Evolutionary conservation across 2,113 vertebrate species (phyloP), one percentile per base, ranked within the genome.

Genomic region (Toxostoma redivivum): DNA sequence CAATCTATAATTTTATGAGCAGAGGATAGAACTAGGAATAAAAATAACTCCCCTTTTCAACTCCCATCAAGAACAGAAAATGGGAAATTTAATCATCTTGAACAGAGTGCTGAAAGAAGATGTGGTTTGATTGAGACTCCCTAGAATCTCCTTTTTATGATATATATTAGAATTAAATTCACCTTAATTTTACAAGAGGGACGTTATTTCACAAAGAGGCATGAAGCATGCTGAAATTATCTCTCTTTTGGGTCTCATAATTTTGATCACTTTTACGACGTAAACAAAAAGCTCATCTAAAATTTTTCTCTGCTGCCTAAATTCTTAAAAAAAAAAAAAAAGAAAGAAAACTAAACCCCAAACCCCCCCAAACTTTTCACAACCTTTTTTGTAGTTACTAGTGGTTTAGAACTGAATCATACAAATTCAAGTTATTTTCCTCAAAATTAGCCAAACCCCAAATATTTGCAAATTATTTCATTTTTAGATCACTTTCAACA

Each of bases 31-130:
- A 84, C 48, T 4, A 81, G 65, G 47, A 93, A 88, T 73, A 96
- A 95, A 94, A 95, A 80, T 88, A 94, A 88, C 80, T 94, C 60
- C 44, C 22, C 44, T 94, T 90, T 92, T 84, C 81, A 94, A 81
- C 47, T 92, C 69, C 89, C 50, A 88, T 95, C 77, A 90, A 83
- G 80, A 84, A 77, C 15, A 94, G 83, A 88, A 94, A 94, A 92
- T 94, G 65, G 60, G 69, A 95, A 96, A 94, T 95, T 94, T 94
- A 95, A 94, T 95, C 60, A 84, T 92, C 92, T 94, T 92, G 86
- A 96, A 94, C 72, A 93, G 30, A 86, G 64, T 84, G 64, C 44
- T 94, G 81, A 92, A 95, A 74, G 60, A 94, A 86, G 77, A 86
- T 61, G 11, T 74, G 35, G 25, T 86, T 92, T 96, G 64, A 77